Conservation (phyloP, 2,888 invertebrate species). For the Cepaea hortensis region DNA sequence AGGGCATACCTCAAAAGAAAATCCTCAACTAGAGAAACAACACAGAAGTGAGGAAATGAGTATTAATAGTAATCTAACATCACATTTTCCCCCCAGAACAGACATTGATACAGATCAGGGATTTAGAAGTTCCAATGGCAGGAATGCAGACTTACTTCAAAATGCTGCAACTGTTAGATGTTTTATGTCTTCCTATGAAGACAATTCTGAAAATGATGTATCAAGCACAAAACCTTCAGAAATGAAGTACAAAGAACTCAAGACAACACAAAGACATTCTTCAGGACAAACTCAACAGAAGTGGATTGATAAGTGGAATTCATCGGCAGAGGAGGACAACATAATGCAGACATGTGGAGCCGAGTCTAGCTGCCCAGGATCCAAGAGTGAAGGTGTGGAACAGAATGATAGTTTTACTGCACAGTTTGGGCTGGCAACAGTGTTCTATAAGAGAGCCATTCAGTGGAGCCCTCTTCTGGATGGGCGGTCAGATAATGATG, state of each 20-base stretch:
- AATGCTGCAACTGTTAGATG: not conserved
- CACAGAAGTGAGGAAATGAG: not conserved
- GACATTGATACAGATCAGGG: not conserved
- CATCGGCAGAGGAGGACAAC: not conserved
- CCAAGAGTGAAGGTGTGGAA: not conserved
- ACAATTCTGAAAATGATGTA: not conserved
- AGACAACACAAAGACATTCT: not conserved
- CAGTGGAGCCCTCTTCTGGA: constrained; percentile 19
- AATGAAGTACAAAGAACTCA: not conserved
- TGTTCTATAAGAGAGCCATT: constrained; percentile 10
- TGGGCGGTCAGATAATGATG: not conserved
- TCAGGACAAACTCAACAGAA: not conserved
- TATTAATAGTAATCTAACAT: not conserved
- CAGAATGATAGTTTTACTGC: constrained; percentile 2
- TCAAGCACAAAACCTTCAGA: not conserved
- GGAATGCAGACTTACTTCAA: not conserved
- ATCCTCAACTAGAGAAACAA: not conserved
- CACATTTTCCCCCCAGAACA: not conserved
- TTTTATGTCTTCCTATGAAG: not conserved
- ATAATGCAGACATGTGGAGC: not conserved
- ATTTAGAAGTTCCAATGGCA: not conserved
- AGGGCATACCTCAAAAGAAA: not conserved
- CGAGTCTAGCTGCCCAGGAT: not conserved
- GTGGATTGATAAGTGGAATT: not conserved
- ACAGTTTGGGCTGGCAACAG: not conserved